Evolutionary conservation across 2,113 vertebrate genomes (phyloP).

Genomic region (Oryzias melastigma): DNA sequence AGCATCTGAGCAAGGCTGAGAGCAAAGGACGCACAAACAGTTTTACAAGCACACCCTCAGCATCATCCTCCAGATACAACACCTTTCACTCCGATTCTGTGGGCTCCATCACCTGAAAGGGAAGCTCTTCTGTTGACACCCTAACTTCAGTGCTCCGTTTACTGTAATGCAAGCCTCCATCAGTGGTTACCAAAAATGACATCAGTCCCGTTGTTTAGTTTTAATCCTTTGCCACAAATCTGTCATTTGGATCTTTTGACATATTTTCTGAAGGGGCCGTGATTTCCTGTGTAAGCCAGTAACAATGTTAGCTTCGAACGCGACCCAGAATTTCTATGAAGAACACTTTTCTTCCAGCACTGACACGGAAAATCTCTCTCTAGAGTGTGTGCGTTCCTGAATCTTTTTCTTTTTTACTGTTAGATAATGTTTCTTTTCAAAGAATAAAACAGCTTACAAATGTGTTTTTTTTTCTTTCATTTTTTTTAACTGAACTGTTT

Average conservation of each 20-base stretch:
- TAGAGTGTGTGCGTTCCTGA: slow-evolving; percentile 39
- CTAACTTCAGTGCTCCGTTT: slow-evolving; percentile 26
- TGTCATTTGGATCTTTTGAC: slow-evolving; percentile 33
- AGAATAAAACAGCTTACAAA: slow-evolving; percentile 29
- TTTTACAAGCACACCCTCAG: slow-evolving; percentile 85
- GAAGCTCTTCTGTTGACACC: slow-evolving; percentile 17
- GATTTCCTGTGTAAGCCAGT: slow-evolving; percentile 23
- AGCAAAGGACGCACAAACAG: slow-evolving; percentile 84
- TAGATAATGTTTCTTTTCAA: slow-evolving; percentile 50
- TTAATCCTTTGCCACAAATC: slow-evolving; percentile 23
- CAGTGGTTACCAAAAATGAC: slow-evolving; percentile 23
- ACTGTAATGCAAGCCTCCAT: slow-evolving; percentile 24
- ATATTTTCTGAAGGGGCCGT: slow-evolving; percentile 36
- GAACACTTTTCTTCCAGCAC: slow-evolving; percentile 31
- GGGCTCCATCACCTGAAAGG: slow-evolving; percentile 78
- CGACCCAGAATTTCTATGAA: slow-evolving; percentile 28
- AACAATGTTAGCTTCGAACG: slow-evolving; percentile 24
- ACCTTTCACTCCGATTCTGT: slow-evolving; percentile 85
- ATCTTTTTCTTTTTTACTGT: slow-evolving; percentile 60
- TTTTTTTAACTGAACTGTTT: slow-evolving; percentile 30
- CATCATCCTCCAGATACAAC: slow-evolving; percentile 82
- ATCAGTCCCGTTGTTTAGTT: slow-evolving; percentile 43
- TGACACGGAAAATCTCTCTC: slow-evolving; percentile 32
- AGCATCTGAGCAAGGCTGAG: slow-evolving; percentile 68
- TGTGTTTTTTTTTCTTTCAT: slow-evolving; percentile 18